These are phyloP conservation scores for Oncorhynchus gorbuscha DNA, from an alignment of 2,113 vertebrate species.

Conservation along the genomic window DNA sequence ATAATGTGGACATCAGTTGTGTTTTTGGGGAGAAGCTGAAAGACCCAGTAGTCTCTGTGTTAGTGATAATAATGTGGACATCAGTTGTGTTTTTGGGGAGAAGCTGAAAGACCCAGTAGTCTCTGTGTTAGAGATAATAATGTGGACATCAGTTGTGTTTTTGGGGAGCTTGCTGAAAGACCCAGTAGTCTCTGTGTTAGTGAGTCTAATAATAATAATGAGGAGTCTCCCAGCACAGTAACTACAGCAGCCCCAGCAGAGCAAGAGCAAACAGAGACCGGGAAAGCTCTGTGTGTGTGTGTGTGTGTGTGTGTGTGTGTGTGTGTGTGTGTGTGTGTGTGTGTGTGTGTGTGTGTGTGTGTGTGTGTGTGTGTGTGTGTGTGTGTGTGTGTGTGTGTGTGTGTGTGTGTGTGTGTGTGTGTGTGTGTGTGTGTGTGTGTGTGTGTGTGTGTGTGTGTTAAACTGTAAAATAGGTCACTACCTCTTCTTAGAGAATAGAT, in stretches of 20 bases:
- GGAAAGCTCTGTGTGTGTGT: neutral
- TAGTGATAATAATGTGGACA: neutral
- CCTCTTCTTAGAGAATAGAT: conserved; percentile 33
- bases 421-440: neutral
- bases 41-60: neutral
- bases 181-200: too few species aligned
- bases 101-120: neutral
- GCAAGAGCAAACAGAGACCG: neutral
- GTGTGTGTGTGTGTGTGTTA: neutral
- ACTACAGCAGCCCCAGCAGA: neutral
- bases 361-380: neutral
- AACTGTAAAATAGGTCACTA: conserved; percentile 61
- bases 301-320: neutral
- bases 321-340: neutral
- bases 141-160: too few species aligned
- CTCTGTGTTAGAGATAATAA: neutral
- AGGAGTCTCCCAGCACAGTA: neutral
- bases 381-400: neutral
- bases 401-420: neutral
- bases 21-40: neutral
- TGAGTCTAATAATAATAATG: too few species aligned
- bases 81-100: neutral
- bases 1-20: neutral
- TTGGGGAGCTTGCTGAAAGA: too few species aligned
- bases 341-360: neutral